A percentile compares a stretch with the other conserved stretches of the same genome.
phyloP scores from a whole-genome alignment of 92 coral and sea anemone species.

The Zoanthus sansibaricus region DNA sequence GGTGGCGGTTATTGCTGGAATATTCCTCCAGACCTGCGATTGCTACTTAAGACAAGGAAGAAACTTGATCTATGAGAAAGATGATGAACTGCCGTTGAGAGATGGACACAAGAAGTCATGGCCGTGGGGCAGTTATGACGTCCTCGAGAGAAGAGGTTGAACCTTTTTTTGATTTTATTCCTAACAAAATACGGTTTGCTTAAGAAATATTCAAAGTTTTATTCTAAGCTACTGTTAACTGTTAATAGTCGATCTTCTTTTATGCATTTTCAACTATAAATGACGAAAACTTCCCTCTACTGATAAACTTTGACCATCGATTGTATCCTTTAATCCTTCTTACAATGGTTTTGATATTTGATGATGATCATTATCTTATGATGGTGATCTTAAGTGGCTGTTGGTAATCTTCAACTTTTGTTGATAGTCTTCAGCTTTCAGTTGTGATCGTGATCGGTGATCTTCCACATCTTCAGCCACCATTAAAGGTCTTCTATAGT shows the following conservation, averaged over 20 bases:
- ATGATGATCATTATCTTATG: neutral
- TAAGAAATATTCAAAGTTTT: neutral
- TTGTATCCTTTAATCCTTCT: neutral
- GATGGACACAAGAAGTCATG: constrained; percentile 5
- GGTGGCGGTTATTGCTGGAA: constrained; percentile 37
- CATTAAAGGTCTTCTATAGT: too few relatives aligned
- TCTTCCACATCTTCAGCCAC: too few relatives aligned
- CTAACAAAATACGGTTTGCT: neutral
- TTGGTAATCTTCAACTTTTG: neutral
- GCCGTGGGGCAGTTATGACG: neutral
- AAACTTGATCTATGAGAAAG: constrained; percentile 11
- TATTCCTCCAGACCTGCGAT: constrained; percentile 41
- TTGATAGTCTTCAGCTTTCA: neutral
- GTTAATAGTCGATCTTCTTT: neutral
- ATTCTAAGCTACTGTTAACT: neutral
- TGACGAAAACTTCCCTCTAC: neutral
- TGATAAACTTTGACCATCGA: neutral
- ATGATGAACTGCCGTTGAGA: neutral
- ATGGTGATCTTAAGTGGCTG: neutral
- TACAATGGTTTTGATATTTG: neutral
- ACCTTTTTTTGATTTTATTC: neutral
- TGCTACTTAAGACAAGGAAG: constrained; percentile 36
- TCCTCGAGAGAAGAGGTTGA: constrained; percentile 29
- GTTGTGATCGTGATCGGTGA: neutral
- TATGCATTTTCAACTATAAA: neutral